Base-by-base conservation (phyloP, 2,113 vertebrate genomes). In the Crypturellus undulatus region DNA sequence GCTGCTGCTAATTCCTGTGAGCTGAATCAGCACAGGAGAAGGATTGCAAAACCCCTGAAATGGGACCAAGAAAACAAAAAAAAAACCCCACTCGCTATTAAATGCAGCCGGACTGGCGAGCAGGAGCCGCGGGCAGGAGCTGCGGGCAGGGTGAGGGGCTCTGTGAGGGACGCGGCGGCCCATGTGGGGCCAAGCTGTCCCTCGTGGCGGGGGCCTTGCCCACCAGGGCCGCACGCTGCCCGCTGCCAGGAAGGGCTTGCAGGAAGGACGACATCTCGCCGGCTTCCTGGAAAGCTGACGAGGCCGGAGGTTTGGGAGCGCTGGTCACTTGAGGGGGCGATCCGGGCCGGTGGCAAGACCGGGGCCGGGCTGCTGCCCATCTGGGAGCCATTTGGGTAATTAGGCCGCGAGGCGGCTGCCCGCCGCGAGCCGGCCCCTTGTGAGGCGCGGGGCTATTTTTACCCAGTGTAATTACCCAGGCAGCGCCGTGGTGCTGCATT, bases 301-400 rank as follows among this genome's bases (percentile, higher is more conserved):
- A 59, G 80, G 34, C 63, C 4, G 26, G 10, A n/a, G 42, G 40
- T 67, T 0, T 10, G 26, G 60, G 36, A 62, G 42, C 5, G 4
- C n/a, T 0, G 1, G 15, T 36, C 6, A n/a, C 88, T 79, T 26
- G 12, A 2, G 2, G 40, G 28, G 43, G 43, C 12, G 12, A 45
- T 3, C 0, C 24, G 7, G 79, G 79, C 63, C 1, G 79, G 62
- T 40, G 43, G 25, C 12, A 10, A 38, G 36, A 60, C 60, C 4
- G 20, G 59, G 76, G 16, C 21, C 15, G 59, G 85, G 64, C 90
- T 19, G 22, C 34, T 13, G 60, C 89, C 93, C 97, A 98, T 96
- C 96, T 98, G 97, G 97, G 97, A 98, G 87, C 28, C 32, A 97
- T 97, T 97, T 97, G 7, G 63, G 96, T 1, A n/a, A 92, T 90